Conservation (phyloP, 2,113 vertebrate genomes). For the Eulacestoma nigropectus region DNA sequence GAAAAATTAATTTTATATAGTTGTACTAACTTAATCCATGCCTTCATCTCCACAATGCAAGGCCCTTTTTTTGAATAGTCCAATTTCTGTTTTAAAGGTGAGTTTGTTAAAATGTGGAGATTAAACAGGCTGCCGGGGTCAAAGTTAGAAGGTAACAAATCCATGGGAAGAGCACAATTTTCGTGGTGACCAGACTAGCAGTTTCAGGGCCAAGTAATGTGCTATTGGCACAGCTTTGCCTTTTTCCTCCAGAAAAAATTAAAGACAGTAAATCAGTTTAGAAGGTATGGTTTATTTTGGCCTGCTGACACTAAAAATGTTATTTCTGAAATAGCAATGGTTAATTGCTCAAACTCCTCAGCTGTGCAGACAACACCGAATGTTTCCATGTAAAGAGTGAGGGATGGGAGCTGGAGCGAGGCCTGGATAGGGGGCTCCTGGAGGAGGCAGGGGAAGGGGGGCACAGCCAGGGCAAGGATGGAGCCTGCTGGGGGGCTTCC, state of each 20-base stretch:
- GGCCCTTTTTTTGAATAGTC: not conserved
- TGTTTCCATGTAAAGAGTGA: not conserved
- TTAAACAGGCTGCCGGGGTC: not conserved
- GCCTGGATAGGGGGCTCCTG: not conserved
- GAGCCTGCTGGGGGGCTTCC: not conserved
- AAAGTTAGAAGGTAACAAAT: not conserved
- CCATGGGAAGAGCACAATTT: not conserved
- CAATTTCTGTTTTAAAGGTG: not conserved
- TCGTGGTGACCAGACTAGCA: not conserved
- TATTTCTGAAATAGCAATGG: constrained; percentile 19
- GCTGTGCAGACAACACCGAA: not conserved
- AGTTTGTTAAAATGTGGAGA: not conserved
- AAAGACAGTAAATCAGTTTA: constrained; percentile 32
- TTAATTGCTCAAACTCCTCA: constrained; percentile 16
- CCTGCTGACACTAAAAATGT: not conserved
- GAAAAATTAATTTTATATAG: not conserved
- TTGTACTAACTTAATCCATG: not conserved
- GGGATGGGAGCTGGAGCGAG: rapidly evolving
- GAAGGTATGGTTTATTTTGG: constrained; percentile 47
- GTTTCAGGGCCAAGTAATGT: not conserved
- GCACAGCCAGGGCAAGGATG: not conserved
- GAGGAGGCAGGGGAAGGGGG: not conserved
- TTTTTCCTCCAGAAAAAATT: not conserved
- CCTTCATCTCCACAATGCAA: not conserved
- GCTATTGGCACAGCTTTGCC: not conserved